Base-by-base conservation (phyloP, 92 coral and sea anemone species). In the Heteractis magnifica region DNA sequence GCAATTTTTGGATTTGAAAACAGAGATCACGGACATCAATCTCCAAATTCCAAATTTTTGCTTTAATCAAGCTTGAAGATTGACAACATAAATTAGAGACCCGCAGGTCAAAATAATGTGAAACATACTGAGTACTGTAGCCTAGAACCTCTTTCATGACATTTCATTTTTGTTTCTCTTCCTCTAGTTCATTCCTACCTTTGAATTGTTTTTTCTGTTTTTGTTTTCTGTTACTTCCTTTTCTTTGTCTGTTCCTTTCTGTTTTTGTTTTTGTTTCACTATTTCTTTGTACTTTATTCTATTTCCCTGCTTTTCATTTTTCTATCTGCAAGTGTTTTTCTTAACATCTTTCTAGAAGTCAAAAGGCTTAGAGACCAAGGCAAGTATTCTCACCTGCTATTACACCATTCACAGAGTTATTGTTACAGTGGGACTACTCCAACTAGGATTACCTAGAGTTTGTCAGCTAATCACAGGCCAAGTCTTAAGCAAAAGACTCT, bases 361-460 rank as follows among this genome's bases (percentile, higher is more conserved):
- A 88, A 82, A 79, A 79, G 80, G 26, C 65, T 91, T 34, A 88
- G 89, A 72, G 90, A 88, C 5, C 81, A 91, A 91, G 94, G 94
- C 86, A 72, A 65, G 81, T 20, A 4, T 11, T 65, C 0, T 44
- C 6, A 18, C 8, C 52, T 72, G 15, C 10, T 8, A 64, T 6
- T 64, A 16, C n/a, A 8, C 26, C 34, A 34, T 10, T 34, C 49
- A 72, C 3, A 34, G 44, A 26, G 34, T 26, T 26, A 26, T 34
- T 34, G 44, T 34, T 34, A 34, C 3, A 34, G 44, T 34, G 44
- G 44, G 44, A 34, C 44, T 34, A 34, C 44, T 34, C 44, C 44
- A 34, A 34, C 44, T 34, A 34, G 44, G 44, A 2, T 34, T 34
- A 34, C 44, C 44, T 34, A 34, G 44, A 34, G 44, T 34, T 34